Evolutionary conservation across 2,797 vertebrate genomes (phyloP).

Genomic region (Danio kyathit): DNA sequence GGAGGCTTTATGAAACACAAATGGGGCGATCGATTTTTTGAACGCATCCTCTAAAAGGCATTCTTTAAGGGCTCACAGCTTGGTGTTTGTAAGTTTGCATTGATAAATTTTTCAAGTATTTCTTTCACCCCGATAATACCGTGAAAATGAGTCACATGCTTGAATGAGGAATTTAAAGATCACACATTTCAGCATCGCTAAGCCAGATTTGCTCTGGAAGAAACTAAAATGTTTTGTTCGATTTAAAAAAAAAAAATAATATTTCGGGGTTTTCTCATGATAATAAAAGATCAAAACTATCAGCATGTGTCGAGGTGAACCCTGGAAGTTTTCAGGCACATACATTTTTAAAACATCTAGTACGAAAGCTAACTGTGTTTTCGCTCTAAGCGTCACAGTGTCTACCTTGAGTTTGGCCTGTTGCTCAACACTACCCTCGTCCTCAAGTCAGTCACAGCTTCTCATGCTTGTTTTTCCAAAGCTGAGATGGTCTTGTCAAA

Average conservation of each 20-base stretch:
- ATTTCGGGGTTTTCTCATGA: neutral
- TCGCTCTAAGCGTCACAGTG: conserved; percentile 19
- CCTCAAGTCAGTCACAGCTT: conserved; percentile 17
- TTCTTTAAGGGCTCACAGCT: conserved; percentile 44
- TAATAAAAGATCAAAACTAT: conserved; percentile 14
- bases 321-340: neutral
- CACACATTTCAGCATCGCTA: neutral
- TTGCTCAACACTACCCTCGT: neutral
- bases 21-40: neutral
- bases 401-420: conserved; percentile 24
- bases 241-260: neutral
- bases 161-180: neutral
- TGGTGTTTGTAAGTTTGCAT: conserved; percentile 60
- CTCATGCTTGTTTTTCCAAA: conserved; percentile 4
- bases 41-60: conserved; percentile 39
- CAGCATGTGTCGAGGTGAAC: neutral
- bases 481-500: conserved; percentile 3
- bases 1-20: neutral
- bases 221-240: neutral
- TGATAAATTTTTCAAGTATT: conserved; percentile 75
- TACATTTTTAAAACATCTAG: conserved; percentile 12
- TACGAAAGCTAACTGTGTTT: conserved; percentile 28
- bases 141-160: conserved; percentile 38
- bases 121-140: conserved; percentile 52
- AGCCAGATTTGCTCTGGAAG: neutral